Base-by-base conservation (phyloP, 92 coral and sea anemone species). In the Montipora capitata region DNA sequence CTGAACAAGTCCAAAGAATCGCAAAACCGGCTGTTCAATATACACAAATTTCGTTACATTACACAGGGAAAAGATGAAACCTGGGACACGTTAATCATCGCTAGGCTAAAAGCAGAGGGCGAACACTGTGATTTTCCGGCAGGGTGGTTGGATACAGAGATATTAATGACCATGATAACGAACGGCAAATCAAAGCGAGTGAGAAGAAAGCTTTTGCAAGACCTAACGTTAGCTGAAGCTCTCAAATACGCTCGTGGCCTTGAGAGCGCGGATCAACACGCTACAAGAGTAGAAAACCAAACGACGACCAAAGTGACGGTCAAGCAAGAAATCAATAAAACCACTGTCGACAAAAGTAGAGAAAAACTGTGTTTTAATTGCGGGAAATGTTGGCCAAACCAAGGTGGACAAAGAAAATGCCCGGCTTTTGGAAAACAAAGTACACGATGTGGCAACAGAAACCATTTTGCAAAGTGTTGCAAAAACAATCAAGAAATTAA, bases 81-180 rank as follows among this genome's bases (percentile, higher is more conserved):
- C 15, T 44, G 80, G 80, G 64, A 76, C 16, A 52, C 65, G 80
- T 51, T n/a, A n/a, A n/a, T 76, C 44, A 76, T 76, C 63, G 15
- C 80, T 8, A 76, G n/a, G 67, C 80, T 51, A 8, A 76, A 14
- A 76, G 80, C 38, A 2, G 67, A 51, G 16, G 80, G 9, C 18
- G 67, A 57, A 52, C 64, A 76, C 38, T 76, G 80, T 57, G 80
- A 76, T 35, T 76, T 76, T 35, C 69, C 10, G 42, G 69, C 14
- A 20, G 82, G 82, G 13, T 77, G 82, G 82, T 77, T 77, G 82
- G 82, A 77, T 77, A 77, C 82, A 44, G 49, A 77, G 71, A 77
- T 77, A 77, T 9, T 77, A 62, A 56, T 77, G 82, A 70, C 82
- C 45, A 77, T 77, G 82, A 77, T 77, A 27, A 59, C 49, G 66